Base-by-base conservation (phyloP, 1,140 invertebrate genomes). In the Pinna nobilis region DNA sequence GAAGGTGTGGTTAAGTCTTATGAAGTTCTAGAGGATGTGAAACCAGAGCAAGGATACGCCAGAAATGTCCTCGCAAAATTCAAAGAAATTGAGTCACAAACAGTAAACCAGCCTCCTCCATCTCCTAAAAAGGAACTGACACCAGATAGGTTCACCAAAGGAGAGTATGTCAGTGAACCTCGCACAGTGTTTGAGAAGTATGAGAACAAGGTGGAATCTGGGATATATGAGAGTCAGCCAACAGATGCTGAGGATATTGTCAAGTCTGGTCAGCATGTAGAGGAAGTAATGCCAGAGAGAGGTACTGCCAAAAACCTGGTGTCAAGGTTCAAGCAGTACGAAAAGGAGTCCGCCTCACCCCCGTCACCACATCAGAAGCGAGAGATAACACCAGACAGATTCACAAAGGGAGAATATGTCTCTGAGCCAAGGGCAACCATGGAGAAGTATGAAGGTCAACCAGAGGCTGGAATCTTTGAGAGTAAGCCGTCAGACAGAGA, bases 1-100 rank as follows among this genome's bases (percentile, higher is more conserved):
- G 74, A 77, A 18, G 82, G 78, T 65, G 79, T 86, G 2, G 77
- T 86, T 50, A 79, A 77, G 32, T 80, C 82, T 15, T 81, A 73
- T 37, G 65, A 78, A 41, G 39, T 72, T 30, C 23, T 55, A 9
- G 84, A 86, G 37, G 85, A 86, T 15, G 61, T 70, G 35, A 35
- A 79, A 25, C 84, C 83, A 28, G 82, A 87, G 63, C n/a, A 80
- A 67, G 85, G 85, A 18, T 78, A 30, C 23, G 84, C 85, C 69
- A 84, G 75, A 71, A 86, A 83, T 76, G 70, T 87, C 13, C 64
- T 84, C 33, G 81, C 81, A 28, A 83, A 79, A 65, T 86, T 85
- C 57, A 82, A 80, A 57, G 70, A 84, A 59, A 76, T 84, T 67
- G 80, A 86, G 53, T 59, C 39, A 15, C 59, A 57, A 20, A 63